Conservation (phyloP, 1,140 invertebrate species). For the Helicorthomorpha holstii region DNA sequence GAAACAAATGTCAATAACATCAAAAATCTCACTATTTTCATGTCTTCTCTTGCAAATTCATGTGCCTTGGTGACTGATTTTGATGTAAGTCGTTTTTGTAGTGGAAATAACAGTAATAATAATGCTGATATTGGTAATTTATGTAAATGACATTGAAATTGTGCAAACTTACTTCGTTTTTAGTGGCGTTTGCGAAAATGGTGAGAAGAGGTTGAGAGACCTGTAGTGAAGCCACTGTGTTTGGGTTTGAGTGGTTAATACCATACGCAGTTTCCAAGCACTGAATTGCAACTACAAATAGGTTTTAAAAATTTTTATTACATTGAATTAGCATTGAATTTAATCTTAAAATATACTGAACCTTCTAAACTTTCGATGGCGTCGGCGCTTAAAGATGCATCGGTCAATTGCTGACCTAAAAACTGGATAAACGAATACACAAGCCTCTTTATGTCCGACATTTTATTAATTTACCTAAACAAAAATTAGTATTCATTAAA, state of each 20-base stretch:
- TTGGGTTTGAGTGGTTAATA: slow-evolving; percentile 24
- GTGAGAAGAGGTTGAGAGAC: slow-evolving; percentile 17
- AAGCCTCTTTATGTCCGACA: slow-evolving; percentile 23
- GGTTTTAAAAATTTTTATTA: background rate
- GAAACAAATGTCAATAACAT: too few species aligned
- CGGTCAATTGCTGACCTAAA: slow-evolving; percentile 22
- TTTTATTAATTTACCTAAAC: slow-evolving; percentile 11
- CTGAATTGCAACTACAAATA: slow-evolving; percentile 47
- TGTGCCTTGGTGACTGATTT: too few species aligned
- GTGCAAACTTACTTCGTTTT: slow-evolving; percentile 16
- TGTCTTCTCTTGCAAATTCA: too few species aligned
- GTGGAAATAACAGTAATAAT: too few species aligned
- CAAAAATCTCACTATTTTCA: too few species aligned
- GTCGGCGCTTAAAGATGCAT: slow-evolving; percentile 30
- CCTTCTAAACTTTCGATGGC: slow-evolving; percentile 57
- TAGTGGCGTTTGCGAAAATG: slow-evolving; percentile 22
- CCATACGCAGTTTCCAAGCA: slow-evolving; percentile 68
- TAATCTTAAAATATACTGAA: slow-evolving; percentile 8
- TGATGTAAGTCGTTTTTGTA: too few species aligned
- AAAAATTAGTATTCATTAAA: too few species aligned
- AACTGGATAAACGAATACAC: slow-evolving; percentile 27
- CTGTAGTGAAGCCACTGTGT: slow-evolving; percentile 16
- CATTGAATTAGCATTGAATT: background rate
- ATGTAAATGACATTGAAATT: slow-evolving; percentile 1
- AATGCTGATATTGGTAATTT: background rate